Evolutionary conservation across 2,888 invertebrate genomes (phyloP).

Genomic region (Dendrolimus houi): DNA sequence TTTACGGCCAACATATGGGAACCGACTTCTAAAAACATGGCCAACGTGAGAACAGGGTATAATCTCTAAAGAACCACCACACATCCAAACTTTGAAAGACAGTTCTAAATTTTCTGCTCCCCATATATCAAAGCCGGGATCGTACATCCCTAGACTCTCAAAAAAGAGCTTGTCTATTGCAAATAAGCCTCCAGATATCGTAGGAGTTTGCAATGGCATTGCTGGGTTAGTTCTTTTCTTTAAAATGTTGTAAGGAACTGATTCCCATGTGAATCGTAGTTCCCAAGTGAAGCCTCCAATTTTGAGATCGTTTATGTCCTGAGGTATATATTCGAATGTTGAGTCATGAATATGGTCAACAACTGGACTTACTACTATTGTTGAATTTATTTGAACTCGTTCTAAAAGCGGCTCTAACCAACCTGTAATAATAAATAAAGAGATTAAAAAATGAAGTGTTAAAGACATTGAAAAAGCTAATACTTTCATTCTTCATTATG

Average conservation of each 20-base stretch:
- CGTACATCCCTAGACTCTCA: slow-evolving; percentile 93
- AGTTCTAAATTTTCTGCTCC: slow-evolving; percentile 98
- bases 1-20: slow-evolving; percentile 93
- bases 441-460: background rate
- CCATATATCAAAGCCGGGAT: slow-evolving; percentile 98
- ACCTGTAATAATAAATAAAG: slow-evolving; percentile 65
- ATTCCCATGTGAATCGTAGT: slow-evolving; percentile 96
- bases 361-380: slow-evolving; percentile 92
- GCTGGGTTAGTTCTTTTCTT: slow-evolving; percentile 84
- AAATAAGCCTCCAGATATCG: slow-evolving; percentile 98
- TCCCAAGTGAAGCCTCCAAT: slow-evolving; percentile 95
- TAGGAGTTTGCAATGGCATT: slow-evolving; percentile 93
- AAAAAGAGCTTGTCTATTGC: slow-evolving; percentile 94
- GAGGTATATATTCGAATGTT: slow-evolving; percentile 89
- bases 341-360: slow-evolving; percentile 94
- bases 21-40: slow-evolving; percentile 95
- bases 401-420: slow-evolving; percentile 94
- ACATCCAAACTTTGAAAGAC: slow-evolving; percentile 99
- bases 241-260: slow-evolving; percentile 88
- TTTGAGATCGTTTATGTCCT: slow-evolving; percentile 84
- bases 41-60: slow-evolving; percentile 99
- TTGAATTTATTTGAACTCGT: slow-evolving; percentile 83
- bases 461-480: background rate
- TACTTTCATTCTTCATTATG: no score
- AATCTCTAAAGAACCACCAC: slow-evolving; percentile 96